Conservation (phyloP, 1,140 invertebrate genomes). For the Brachionus asplanchnoidis region DNA sequence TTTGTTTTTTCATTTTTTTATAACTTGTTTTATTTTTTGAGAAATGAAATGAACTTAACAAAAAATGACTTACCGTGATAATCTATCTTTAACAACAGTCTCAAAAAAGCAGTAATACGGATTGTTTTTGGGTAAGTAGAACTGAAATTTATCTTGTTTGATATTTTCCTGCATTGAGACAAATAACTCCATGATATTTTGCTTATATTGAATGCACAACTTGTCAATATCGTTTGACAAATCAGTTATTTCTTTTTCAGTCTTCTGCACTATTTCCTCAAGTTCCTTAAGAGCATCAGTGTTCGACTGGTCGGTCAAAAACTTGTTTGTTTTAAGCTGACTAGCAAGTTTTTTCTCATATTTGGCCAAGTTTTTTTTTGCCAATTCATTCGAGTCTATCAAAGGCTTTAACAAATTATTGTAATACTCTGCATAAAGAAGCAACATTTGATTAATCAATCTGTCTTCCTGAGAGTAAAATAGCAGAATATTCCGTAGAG, state of each 20-base stretch:
- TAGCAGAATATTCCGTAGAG: neutral
- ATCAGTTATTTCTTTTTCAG: neutral
- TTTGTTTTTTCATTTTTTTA: neutral
- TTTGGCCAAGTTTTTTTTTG: neutral
- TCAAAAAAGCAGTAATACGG: neutral
- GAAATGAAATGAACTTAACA: too few species aligned
- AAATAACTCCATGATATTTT: conserved; percentile 19
- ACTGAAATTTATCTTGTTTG: neutral
- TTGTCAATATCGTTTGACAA: conserved; percentile 30
- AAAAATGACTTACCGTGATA: neutral
- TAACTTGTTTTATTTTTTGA: too few species aligned
- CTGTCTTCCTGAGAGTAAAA: conserved; percentile 20
- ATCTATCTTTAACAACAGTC: neutral
- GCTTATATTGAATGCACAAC: conserved; percentile 33
- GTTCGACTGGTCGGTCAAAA: neutral
- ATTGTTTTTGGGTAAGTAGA: conserved; percentile 27
- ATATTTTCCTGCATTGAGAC: neutral
- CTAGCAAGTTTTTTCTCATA: conserved; percentile 34
- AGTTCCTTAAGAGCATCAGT: neutral
- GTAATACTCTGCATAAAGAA: conserved; percentile 21
- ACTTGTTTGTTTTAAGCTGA: neutral
- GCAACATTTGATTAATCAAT: neutral
- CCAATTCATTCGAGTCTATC: conserved; percentile 10
- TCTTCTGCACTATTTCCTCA: neutral
- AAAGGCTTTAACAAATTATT: conserved; percentile 22